Conservation (phyloP, 2,113 vertebrate genomes). For the Petrocephalus zakoni region DNA sequence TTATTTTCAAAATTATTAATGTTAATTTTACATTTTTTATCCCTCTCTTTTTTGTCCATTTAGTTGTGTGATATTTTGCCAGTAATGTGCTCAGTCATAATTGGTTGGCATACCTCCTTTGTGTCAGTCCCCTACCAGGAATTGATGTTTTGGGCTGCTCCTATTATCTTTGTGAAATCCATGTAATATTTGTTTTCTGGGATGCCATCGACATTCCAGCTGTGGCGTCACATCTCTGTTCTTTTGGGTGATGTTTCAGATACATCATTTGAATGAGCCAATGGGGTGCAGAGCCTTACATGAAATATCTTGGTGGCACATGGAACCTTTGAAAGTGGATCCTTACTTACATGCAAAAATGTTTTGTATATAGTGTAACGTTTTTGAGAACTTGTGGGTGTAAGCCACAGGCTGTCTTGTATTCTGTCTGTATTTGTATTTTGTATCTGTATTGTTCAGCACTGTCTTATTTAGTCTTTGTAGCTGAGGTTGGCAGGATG, state of each 20-base stretch:
- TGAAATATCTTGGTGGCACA: background rate
- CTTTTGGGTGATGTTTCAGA: background rate
- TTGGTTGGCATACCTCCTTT: background rate
- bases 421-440: background rate
- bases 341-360: background rate
- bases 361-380: background rate
- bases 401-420: background rate
- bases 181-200: background rate
- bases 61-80: background rate
- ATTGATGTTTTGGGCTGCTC: background rate
- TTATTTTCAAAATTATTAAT: background rate
- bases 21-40: background rate
- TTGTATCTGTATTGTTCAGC: background rate
- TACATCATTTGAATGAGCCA: background rate
- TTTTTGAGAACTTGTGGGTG: background rate
- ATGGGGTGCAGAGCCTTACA: background rate
- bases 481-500: background rate
- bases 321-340: background rate
- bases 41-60: background rate
- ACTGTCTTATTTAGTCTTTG: background rate
- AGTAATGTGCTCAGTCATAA: background rate
- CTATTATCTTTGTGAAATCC: background rate
- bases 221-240: background rate
- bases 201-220: too few species aligned
- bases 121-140: too few species aligned